phyloP scores from a whole-genome alignment of 2,888 invertebrate genomes.

The Ommatoiulus sabulosus region DNA sequence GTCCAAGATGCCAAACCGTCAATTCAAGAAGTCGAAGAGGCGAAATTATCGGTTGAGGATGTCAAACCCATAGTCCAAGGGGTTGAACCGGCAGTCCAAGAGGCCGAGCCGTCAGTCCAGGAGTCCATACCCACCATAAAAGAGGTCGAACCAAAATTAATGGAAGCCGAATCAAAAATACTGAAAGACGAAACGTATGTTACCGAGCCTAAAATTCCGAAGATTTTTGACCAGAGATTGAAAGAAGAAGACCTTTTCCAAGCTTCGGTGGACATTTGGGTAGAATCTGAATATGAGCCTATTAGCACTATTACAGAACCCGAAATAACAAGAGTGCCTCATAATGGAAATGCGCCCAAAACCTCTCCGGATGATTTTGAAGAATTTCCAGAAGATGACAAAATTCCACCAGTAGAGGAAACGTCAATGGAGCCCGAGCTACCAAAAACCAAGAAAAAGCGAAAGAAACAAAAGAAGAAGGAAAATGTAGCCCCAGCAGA shows the following conservation, averaged over 20 bases:
- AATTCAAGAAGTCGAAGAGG: no score
- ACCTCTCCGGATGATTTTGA: neutral
- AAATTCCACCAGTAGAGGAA: neutral
- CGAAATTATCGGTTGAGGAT: no score
- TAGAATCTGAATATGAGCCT: neutral
- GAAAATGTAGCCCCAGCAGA: neutral
- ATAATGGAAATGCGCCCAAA: neutral
- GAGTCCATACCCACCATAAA: no score
- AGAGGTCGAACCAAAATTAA: no score
- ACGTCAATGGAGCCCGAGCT: neutral
- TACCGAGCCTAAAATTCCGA: no score
- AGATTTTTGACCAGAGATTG: neutral
- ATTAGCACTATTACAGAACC: neutral
- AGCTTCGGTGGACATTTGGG: neutral
- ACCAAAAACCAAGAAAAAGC: neutral
- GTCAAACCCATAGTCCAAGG: no score
- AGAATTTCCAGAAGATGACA: constrained; percentile 26
- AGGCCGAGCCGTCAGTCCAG: neutral
- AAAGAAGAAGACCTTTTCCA: neutral
- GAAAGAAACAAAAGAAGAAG: constrained; percentile 23
- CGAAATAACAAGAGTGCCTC: neutral
- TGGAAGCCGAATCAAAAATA: no score
- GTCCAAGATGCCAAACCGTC: no score
- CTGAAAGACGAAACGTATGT: neutral
- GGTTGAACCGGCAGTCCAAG: no score